A percentile compares a stretch with the other conserved stretches of the same genome.
phyloP scores from a whole-genome alignment of 2,797 vertebrate species.

The Pangasius sanitwongsei region DNA sequence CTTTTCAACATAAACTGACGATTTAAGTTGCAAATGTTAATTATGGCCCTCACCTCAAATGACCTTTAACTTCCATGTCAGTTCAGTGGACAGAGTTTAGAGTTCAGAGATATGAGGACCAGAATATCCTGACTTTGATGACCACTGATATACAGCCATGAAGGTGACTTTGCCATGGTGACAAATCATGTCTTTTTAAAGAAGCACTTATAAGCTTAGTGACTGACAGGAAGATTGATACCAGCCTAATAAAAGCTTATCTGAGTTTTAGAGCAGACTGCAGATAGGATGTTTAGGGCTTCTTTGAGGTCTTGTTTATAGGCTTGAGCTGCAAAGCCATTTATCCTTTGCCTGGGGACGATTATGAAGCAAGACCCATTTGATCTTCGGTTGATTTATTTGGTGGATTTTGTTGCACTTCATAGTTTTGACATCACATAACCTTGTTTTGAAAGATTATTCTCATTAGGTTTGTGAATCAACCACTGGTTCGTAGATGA shows the following conservation, averaged over 20 bases:
- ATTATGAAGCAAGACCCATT: conserved; percentile 33
- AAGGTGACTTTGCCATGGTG: conserved; percentile 33
- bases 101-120: conserved; percentile 6
- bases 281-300: conserved; percentile 36
- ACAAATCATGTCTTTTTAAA: conserved; percentile 45
- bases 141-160: background rate
- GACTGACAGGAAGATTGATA: conserved; percentile 54
- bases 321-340: conserved; percentile 24
- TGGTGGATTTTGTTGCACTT: conserved; percentile 3
- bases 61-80: conserved; percentile 38
- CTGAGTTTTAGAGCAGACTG: conserved; percentile 36
- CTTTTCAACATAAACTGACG: background rate
- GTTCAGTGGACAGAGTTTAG: background rate
- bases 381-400: conserved; percentile 48
- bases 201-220: conserved; percentile 50
- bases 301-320: conserved; percentile 43
- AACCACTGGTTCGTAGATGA: conserved; percentile 21
- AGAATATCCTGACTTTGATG: conserved; percentile 37
- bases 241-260: conserved; percentile 50
- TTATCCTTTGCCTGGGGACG: conserved; percentile 3
- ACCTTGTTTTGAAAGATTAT: conserved; percentile 1
- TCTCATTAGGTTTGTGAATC: conserved; percentile 23
- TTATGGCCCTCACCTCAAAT: background rate
- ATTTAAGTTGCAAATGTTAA: background rate
- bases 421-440: background rate